phyloP scores from a whole-genome alignment of 2,888 invertebrate species.

The Syrista parreyssii region DNA sequence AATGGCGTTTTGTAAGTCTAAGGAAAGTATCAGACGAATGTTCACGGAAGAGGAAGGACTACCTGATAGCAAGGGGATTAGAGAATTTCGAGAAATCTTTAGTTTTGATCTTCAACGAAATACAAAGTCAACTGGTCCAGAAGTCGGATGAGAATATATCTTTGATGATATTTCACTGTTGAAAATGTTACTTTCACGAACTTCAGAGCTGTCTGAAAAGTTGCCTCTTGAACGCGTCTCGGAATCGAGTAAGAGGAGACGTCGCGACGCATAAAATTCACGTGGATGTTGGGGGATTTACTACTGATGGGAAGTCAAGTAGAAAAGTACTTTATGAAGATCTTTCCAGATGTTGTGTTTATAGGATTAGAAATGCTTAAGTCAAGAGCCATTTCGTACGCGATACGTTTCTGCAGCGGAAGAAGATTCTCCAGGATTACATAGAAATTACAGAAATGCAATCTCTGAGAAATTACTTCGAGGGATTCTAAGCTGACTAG shows the following conservation, averaged over 20 bases:
- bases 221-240: background rate
- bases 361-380: background rate
- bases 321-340: background rate
- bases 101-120: background rate
- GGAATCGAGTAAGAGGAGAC: background rate
- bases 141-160: background rate
- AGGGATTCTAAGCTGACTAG: background rate
- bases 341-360: background rate
- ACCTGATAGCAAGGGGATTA: background rate
- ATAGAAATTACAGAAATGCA: background rate
- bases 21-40: background rate
- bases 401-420: background rate
- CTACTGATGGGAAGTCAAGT: background rate
- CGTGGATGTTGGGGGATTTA: no score
- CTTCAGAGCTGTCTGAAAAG: background rate
- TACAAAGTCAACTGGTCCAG: background rate
- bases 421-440: background rate
- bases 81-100: background rate
- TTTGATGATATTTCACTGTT: background rate
- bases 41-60: background rate
- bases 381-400: background rate
- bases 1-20: background rate
- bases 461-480: background rate
- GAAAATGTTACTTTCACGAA: background rate
- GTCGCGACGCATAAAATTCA: background rate